Percentiles rank a stretch among this genome's conserved stretches.
Evolutionary conservation across 2,888 invertebrate species (phyloP).

Genomic region (Microplitis manilae): DNA sequence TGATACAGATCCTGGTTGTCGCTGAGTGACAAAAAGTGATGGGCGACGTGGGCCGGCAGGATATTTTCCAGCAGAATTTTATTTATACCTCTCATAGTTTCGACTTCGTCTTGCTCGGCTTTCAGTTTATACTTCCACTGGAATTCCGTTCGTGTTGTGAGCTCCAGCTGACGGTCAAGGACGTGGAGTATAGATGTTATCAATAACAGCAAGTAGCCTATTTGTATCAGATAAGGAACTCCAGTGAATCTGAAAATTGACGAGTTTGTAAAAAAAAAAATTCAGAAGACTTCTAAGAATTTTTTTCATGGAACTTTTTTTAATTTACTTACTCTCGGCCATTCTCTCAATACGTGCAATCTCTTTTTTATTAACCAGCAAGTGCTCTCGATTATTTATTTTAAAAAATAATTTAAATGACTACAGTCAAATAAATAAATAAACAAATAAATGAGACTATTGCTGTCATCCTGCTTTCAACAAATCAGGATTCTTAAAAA

Average conservation of each 20-base stretch:
- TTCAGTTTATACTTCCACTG: conserved; percentile 94
- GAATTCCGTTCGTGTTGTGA: conserved; percentile 92
- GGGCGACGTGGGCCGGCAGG: conserved; percentile 95
- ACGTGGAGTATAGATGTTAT: conserved; percentile 86
- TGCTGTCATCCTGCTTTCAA: not conserved
- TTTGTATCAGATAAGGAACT: conserved; percentile 81
- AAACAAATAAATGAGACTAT: conserved; percentile 13
- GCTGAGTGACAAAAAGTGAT: conserved; percentile 87
- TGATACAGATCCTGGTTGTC: conserved; percentile 92
- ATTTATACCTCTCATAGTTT: conserved; percentile 96
- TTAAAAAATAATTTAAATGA: conserved; percentile 12
- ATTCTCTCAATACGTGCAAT: conserved; percentile 55
- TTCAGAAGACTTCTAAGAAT: not conserved
- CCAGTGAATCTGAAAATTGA: conserved; percentile 74
- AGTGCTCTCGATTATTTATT: conserved; percentile 17
- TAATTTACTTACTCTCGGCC: conserved; percentile 75
- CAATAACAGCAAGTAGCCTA: conserved; percentile 79
- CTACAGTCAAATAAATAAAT: conserved; percentile 38
- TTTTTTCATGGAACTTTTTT: not conserved
- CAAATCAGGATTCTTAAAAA: too few relatives aligned
- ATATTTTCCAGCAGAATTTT: conserved; percentile 97
- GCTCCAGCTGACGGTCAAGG: conserved; percentile 91
- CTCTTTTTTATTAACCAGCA: not conserved
- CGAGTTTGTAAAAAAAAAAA: not conserved
- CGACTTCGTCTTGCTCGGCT: conserved; percentile 95